Evolutionary conservation across 2,797 vertebrate genomes (phyloP).

Genomic region (Cirrhinus molitorella): DNA sequence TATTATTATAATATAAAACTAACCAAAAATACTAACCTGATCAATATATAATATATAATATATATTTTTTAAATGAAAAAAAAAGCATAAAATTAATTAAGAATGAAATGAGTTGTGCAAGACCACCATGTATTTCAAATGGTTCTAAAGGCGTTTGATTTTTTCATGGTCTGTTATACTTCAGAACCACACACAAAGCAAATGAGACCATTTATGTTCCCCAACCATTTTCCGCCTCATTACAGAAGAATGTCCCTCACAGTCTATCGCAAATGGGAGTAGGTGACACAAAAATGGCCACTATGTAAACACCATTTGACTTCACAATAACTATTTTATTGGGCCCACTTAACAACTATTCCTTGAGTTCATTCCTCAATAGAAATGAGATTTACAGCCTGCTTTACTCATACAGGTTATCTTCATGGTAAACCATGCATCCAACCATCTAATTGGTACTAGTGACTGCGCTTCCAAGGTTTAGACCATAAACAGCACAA

Average conservation of each 20-base stretch:
- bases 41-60: too few relatives aligned
- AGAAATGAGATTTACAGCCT: constrained; percentile 35
- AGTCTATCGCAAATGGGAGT: constrained; percentile 63
- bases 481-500: constrained; percentile 6
- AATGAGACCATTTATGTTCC: constrained; percentile 37
- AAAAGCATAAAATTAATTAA: not conserved
- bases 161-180: not conserved
- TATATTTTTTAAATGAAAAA: not conserved
- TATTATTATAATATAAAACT: not conserved
- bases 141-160: not conserved
- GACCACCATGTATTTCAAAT: not conserved
- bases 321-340: constrained; percentile 57
- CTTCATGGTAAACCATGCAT: constrained; percentile 1
- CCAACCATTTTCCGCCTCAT: constrained; percentile 61
- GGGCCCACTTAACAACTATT: constrained; percentile 48
- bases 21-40: not conserved
- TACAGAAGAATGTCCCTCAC: constrained; percentile 73
- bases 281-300: constrained; percentile 59
- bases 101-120: not conserved
- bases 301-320: constrained; percentile 59
- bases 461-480: not conserved
- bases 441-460: constrained; percentile 35
- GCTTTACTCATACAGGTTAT: constrained; percentile 6
- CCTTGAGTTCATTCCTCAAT: constrained; percentile 41
- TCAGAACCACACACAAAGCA: not conserved